Evolutionary conservation across 2,797 vertebrate species (phyloP).

Genomic region (Orestias chungarensis): DNA sequence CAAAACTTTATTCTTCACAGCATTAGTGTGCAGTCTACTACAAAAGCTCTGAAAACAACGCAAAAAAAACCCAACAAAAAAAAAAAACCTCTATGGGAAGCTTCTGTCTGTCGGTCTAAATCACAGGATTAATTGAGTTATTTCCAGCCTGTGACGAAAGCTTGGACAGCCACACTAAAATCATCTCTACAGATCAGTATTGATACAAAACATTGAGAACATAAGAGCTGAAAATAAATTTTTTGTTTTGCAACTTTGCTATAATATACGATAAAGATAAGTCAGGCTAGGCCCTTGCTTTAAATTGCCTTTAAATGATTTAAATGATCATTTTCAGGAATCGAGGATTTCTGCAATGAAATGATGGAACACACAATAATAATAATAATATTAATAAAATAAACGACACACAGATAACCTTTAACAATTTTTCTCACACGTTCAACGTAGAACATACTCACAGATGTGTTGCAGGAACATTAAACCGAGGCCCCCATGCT

Average conservation of each 20-base stretch:
- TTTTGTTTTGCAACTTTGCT: slow-evolving; percentile 69
- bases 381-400: slow-evolving; percentile 1
- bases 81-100: slow-evolving; percentile 72
- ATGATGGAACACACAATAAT: slow-evolving; percentile 49
- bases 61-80: slow-evolving; percentile 64
- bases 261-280: slow-evolving; percentile 63
- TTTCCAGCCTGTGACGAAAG: slow-evolving; percentile 45
- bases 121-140: slow-evolving; percentile 58
- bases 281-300: slow-evolving; percentile 46
- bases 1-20: slow-evolving; percentile 80
- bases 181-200: slow-evolving; percentile 50
- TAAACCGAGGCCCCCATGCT: slow-evolving; percentile 13
- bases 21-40: slow-evolving; percentile 71
- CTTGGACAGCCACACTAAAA: slow-evolving; percentile 41
- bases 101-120: slow-evolving; percentile 61
- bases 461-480: slow-evolving; percentile 6
- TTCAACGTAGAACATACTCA: slow-evolving; percentile 12
- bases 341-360: slow-evolving; percentile 46
- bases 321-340: slow-evolving; percentile 39
- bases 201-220: slow-evolving; percentile 48
- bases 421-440: slow-evolving; percentile 23
- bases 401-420: not conserved
- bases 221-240: slow-evolving; percentile 66
- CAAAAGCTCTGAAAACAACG: too few relatives aligned
- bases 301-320: slow-evolving; percentile 38